Base-by-base conservation (phyloP, 2,113 vertebrate genomes). In the Galeopterus variegatus region DNA sequence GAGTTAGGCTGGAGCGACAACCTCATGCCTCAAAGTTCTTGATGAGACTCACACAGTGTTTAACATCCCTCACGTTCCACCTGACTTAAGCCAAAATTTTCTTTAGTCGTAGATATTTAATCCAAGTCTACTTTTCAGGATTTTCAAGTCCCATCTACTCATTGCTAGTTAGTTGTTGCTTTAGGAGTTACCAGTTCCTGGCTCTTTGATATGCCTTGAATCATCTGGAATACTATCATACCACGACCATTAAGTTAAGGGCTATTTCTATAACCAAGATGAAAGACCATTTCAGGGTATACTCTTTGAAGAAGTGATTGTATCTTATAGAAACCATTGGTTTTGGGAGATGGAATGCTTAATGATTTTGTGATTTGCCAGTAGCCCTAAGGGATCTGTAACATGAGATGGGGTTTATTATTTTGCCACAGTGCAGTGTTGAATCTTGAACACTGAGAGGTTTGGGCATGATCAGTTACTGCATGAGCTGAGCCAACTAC, bases 1-100 rank as follows among this genome's bases (percentile, higher is more conserved):
- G 81, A 96, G 65, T 67, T 50, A 73, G 76, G 54, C 31, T 45
- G 52, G 64, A 50, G 13, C 93, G 96, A 94, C 54, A 97, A 70
- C n/a, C 28, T 41, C 45, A 11, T 81, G 65, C 52, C 76, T 80
- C 79, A 83, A 64, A 90, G 48, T 72, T 93, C 65, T 84, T 87
- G 88, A 82, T 58, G 72, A 80, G 88, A 82, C 3, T 45, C 52
- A 75, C 33, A 65, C 33, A 50, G 26, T 60, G 6, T 18, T 93
- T 28, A 93, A 67, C 48, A 73, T 69, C 26, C 19, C 26, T 96
- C 31, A 62, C 62, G 31, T 88, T 97, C 50, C 82, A 24, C 72
- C 19, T 92, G 65, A 31, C 48, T 79, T 64, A 50, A 81, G n/a
- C 11, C 12, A 5, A 65, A n/a, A 31, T 56, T 75, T 76, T 31